phyloP scores from a whole-genome alignment of 2,797 vertebrate genomes.

The Sylvia borin region DNA sequence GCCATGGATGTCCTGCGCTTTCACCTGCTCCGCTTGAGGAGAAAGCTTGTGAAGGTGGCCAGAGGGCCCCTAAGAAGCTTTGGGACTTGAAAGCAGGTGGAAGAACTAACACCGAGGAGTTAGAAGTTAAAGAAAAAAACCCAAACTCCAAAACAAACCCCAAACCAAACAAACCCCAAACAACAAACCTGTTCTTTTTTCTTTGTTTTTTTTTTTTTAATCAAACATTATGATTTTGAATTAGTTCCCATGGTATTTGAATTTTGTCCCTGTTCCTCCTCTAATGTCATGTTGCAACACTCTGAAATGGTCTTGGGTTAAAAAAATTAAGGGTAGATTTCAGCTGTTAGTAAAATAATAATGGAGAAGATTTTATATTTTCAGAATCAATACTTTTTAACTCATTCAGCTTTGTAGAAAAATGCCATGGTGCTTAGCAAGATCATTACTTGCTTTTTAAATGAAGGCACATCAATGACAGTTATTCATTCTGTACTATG shows the following conservation, averaged over 20 bases:
- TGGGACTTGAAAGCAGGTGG: background rate
- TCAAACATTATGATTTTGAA: background rate
- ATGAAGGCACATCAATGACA: background rate
- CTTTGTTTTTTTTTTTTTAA: background rate
- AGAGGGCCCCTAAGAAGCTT: background rate
- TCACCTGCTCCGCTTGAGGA: background rate
- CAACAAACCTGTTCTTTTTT: background rate
- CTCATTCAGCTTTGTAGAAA: background rate
- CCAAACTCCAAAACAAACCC: background rate
- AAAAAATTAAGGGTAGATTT: background rate
- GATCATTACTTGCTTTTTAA: background rate
- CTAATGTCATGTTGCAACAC: background rate
- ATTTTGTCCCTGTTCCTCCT: background rate
- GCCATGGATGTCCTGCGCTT: background rate
- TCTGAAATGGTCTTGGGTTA: background rate
- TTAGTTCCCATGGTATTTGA: background rate
- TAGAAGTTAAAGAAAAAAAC: background rate
- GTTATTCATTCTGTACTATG: background rate
- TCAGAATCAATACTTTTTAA: background rate
- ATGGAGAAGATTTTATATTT: background rate
- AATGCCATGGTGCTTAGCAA: background rate
- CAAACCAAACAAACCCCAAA: background rate
- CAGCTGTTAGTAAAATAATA: background rate
- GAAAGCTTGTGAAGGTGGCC: background rate
- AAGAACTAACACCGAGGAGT: accelerated